These are phyloP conservation scores for Semicossyphus pulcher DNA, from an alignment of 2,113 vertebrate species.

Conservation along the genomic window DNA sequence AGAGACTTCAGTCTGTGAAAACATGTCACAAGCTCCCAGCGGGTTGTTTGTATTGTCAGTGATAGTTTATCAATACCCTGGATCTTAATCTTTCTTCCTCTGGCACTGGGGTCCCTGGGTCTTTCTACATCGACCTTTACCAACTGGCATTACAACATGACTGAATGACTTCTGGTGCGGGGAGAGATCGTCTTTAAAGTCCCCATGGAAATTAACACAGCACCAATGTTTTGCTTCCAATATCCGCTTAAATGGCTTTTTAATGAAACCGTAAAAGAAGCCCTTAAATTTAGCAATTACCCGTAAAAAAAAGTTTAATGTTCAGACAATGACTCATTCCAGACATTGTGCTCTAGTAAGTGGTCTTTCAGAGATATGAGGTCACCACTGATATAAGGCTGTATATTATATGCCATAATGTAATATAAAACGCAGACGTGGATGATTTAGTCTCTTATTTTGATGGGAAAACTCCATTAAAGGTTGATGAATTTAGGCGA, in stretches of 20 bases:
- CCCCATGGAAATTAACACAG: slow-evolving; percentile 80
- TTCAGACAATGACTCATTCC: slow-evolving; percentile 56
- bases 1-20: slow-evolving; percentile 57
- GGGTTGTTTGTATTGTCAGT: slow-evolving; percentile 71
- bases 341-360: neutral
- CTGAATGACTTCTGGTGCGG: slow-evolving; percentile 67
- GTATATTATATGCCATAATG: neutral
- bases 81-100: slow-evolving; percentile 74
- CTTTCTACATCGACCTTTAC: slow-evolving; percentile 76
- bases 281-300: slow-evolving; percentile 73
- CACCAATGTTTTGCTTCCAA: slow-evolving; percentile 71
- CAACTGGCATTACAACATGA: slow-evolving; percentile 60
- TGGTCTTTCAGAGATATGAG: slow-evolving; percentile 28
- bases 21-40: slow-evolving; percentile 65
- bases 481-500: slow-evolving; percentile 8
- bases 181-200: slow-evolving; percentile 76
- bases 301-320: slow-evolving; percentile 66
- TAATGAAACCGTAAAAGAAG: slow-evolving; percentile 76
- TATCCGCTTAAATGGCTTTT: slow-evolving; percentile 70
- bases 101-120: slow-evolving; percentile 38
- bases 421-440: slow-evolving; percentile 5
- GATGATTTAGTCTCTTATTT: slow-evolving; percentile 35
- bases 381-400: slow-evolving; percentile 41
- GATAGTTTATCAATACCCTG: slow-evolving; percentile 76
- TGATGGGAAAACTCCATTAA: slow-evolving; percentile 7